Evolutionary conservation across 2,888 invertebrate genomes (phyloP).

Genomic region (Harpalus rufipes): DNA sequence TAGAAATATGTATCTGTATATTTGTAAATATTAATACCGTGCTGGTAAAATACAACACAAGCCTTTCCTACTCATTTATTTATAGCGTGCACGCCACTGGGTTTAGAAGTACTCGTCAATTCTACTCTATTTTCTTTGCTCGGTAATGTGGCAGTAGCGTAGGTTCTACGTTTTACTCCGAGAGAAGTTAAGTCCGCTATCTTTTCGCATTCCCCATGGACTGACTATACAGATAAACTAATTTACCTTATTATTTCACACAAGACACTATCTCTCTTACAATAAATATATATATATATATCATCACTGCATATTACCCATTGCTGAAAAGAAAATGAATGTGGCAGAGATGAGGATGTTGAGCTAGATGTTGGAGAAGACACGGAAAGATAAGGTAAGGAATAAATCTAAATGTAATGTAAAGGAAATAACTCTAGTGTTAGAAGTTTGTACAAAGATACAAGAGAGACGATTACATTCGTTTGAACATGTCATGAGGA

Average conservation of each 20-base stretch:
- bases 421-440: too few relatives aligned
- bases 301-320: too few relatives aligned
- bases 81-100: conserved; percentile 42
- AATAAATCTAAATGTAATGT: too few relatives aligned
- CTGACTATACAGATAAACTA: conserved; percentile 66
- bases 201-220: conserved; percentile 23
- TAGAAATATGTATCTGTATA: conserved; percentile 16
- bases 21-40: conserved; percentile 41
- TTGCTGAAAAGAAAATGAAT: too few relatives aligned
- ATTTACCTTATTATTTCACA: conserved; percentile 53
- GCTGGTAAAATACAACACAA: conserved; percentile 38
- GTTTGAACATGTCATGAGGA: too few relatives aligned
- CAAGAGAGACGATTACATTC: too few relatives aligned
- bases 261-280: conserved; percentile 34
- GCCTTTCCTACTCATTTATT: conserved; percentile 35
- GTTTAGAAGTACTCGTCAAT: conserved; percentile 47
- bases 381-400: too few relatives aligned
- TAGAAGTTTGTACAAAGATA: too few relatives aligned
- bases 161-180: conserved; percentile 39
- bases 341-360: too few relatives aligned
- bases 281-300: too few relatives aligned
- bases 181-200: neutral
- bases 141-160: conserved; percentile 15
- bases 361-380: too few relatives aligned
- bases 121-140: conserved; percentile 47